Evolutionary conservation across 2,113 vertebrate species (phyloP), one percentile per base, ranked within the genome.

Genomic region (Syngnathus typhle): DNA sequence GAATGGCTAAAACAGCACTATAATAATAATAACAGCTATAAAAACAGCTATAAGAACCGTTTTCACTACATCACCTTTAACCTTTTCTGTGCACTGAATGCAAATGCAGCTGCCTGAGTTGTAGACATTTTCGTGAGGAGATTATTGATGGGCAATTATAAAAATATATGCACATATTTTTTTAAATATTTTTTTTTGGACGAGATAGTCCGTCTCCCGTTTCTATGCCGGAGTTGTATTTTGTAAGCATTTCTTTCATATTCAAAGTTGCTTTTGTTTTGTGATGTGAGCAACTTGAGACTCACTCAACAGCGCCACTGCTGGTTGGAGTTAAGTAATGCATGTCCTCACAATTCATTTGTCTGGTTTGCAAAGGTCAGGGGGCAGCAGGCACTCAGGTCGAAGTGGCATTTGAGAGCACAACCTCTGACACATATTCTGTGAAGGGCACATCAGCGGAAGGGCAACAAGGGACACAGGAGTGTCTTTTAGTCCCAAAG

Each of bases 281-380:
- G 27, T 27, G 27, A 27, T 27, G 27, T 27, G 2, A 27, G 27
- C 27, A 32, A 32, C 27, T 32, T 32, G 27, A 32, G 27, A 32
- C 3, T 32, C 27, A 32, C 27, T 32, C 27, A 32, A 32, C 27
- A 32, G 27, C 27, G 27, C 3, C 27, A 32, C 27, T 32, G 27
- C 27, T 32, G 27, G 27, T 32, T 32, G 27, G 27, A 32, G 27
- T 32, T 32, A 32, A 32, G 27, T 32, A 32, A 32, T 3, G 2
- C 27, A 32, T 0, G 27, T 32, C 27, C 3, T 32, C 27, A 32
- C 27, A 12, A 43, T 43, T 11, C 15, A 68, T 84, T 80, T 87
- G 79, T 83, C 79, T 85, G 60, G 72, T 73, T 85, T 79, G 49
- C 44, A 66, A 54, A 71, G 61, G 74, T 78, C 60, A n/a, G 37